phyloP scores from a whole-genome alignment of 2,888 invertebrate species.

The Lycaena phlaeas region DNA sequence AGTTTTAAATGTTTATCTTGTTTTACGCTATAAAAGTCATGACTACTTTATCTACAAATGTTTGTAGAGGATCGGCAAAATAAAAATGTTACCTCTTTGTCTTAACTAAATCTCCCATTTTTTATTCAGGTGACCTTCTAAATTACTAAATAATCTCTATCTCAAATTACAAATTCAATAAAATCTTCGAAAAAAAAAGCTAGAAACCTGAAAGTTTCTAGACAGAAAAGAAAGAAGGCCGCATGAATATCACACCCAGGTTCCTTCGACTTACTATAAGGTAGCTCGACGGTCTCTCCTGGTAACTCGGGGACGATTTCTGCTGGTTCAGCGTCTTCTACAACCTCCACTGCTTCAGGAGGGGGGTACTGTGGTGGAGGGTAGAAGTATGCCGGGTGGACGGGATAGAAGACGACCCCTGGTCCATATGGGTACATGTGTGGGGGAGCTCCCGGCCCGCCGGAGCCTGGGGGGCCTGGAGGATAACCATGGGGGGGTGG shows the following conservation, averaged over 20 bases:
- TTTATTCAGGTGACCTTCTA: not conserved
- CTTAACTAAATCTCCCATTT: conserved; percentile 2
- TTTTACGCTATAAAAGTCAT: no score
- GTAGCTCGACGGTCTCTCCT: conserved; percentile 63
- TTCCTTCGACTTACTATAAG: conserved; percentile 56
- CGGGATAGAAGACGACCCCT: conserved; percentile 50
- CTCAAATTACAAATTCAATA: not conserved
- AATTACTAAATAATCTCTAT: not conserved
- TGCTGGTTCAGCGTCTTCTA: conserved; percentile 29
- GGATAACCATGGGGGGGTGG: conserved; percentile 32
- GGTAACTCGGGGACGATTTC: conserved; percentile 51
- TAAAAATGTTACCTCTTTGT: conserved; percentile 44
- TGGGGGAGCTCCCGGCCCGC: conserved; percentile 23
- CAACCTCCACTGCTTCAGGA: conserved; percentile 34
- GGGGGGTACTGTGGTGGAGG: conserved; percentile 39
- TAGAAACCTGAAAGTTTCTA: no score
- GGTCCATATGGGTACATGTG: conserved; percentile 34
- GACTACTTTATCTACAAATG: no score
- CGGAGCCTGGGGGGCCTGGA: conserved; percentile 28
- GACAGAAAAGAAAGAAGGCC: no score
- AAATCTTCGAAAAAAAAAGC: no score
- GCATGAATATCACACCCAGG: conserved; percentile 8
- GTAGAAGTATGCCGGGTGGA: conserved; percentile 60
- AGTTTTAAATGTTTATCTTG: no score
- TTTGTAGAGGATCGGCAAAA: no score